A percentile compares a stretch with the other conserved stretches of the same genome.
These are phyloP conservation scores for Synanthedon vespiformis DNA, from an alignment of 2,888 invertebrate genomes.

Conservation along the genomic window DNA sequence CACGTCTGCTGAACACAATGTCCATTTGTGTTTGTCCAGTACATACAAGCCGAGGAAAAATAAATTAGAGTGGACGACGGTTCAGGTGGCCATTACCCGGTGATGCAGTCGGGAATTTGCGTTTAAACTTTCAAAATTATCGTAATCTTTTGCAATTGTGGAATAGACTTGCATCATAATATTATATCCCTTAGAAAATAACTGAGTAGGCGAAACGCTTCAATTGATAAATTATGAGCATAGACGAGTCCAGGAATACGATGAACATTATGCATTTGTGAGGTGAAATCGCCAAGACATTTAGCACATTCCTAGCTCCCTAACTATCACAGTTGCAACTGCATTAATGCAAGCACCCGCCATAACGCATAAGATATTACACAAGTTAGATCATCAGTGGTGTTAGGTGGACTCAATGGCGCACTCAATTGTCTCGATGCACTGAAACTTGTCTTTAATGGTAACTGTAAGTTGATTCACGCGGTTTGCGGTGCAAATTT, in stretches of 20 bases:
- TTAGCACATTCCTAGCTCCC: not conserved
- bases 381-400: constrained; percentile 54
- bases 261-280: not conserved
- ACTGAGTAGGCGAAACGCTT: not conserved
- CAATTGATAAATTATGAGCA: not conserved
- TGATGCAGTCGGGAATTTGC: not conserved
- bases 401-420: constrained; percentile 28
- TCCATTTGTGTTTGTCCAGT: not conserved
- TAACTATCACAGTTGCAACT: constrained; percentile 8
- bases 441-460: constrained; percentile 17
- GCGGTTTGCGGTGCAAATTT: not conserved
- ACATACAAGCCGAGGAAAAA: not conserved
- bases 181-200: not conserved
- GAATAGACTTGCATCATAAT: not conserved
- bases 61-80: constrained; percentile 1
- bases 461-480: constrained; percentile 32
- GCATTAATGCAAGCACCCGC: constrained; percentile 33
- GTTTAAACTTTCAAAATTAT: not conserved
- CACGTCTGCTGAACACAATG: not conserved
- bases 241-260: not conserved
- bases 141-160: not conserved
- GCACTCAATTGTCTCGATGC: constrained; percentile 15
- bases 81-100: constrained; percentile 1
- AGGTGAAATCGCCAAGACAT: not conserved
- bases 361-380: constrained; percentile 50